These are phyloP conservation scores for Ctenicera cuprea DNA, from an alignment of 2,888 invertebrate genomes.

Conservation along the genomic window DNA sequence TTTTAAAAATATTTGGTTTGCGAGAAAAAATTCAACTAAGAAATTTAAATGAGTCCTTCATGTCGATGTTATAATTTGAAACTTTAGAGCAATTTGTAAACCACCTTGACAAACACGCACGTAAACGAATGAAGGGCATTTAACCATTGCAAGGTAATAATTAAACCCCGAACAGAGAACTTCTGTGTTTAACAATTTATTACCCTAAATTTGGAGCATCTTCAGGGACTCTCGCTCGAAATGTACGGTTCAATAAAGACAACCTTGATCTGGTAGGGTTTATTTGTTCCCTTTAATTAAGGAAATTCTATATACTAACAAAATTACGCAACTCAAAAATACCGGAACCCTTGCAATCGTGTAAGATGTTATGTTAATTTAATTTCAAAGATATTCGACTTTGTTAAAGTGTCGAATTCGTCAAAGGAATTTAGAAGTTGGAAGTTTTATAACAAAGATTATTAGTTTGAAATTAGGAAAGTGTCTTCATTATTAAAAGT, in stretches of 20 bases:
- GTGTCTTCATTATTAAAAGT: too few species aligned
- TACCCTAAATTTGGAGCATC: slow-evolving; percentile 20
- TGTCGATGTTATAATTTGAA: background rate
- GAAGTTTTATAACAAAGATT: too few species aligned
- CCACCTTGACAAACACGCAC: slow-evolving; percentile 12
- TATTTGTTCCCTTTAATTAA: slow-evolving; percentile 8
- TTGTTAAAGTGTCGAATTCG: too few species aligned
- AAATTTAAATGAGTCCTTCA: background rate
- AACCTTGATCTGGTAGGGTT: slow-evolving; percentile 4
- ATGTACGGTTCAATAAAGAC: slow-evolving; percentile 10
- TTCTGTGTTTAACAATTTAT: slow-evolving; percentile 15
- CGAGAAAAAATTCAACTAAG: too few species aligned
- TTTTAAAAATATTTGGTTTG: too few species aligned
- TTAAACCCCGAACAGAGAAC: slow-evolving; percentile 8
- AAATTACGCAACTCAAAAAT: too few species aligned
- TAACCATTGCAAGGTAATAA: slow-evolving; percentile 13
- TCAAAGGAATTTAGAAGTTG: too few species aligned
- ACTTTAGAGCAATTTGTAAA: slow-evolving; percentile 18
- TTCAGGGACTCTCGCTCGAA: slow-evolving; percentile 24
- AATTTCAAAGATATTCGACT: too few species aligned
- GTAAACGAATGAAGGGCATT: slow-evolving; percentile 17
- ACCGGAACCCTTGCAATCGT: too few species aligned
- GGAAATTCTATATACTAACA: background rate
- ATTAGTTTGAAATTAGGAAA: too few species aligned
- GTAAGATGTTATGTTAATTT: too few species aligned